Evolutionary conservation across 2,888 invertebrate species (phyloP).

Genomic region (Rhaphigaster nebulosa): DNA sequence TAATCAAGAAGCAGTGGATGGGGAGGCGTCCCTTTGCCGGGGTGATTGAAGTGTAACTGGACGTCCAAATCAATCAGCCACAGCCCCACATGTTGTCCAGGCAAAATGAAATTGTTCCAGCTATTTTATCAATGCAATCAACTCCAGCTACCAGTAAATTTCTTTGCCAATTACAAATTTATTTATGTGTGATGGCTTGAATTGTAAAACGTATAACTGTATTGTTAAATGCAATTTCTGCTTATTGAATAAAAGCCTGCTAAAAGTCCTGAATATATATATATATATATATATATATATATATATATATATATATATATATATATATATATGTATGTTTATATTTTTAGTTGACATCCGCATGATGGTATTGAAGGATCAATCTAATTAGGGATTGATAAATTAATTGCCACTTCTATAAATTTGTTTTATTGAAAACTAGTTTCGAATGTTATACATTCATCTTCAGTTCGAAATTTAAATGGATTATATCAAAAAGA

Average conservation of each 20-base stretch:
- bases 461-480: no score
- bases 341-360: no score
- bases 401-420: no score
- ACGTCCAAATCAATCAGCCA: slow-evolving; percentile 32
- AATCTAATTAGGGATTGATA: no score
- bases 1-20: background rate
- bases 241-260: background rate
- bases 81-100: slow-evolving; percentile 34
- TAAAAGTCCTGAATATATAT: no score
- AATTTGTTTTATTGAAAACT: no score
- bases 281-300: no score
- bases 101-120: slow-evolving; percentile 25
- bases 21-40: background rate
- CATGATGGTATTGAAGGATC: no score
- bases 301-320: no score
- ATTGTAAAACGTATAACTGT: background rate
- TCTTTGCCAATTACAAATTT: background rate
- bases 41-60: slow-evolving; percentile 32
- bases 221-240: background rate
- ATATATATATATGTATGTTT: no score
- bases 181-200: background rate
- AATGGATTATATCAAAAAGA: no score
- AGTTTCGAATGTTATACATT: no score
- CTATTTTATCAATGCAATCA: slow-evolving; percentile 42
- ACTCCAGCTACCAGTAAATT: slow-evolving; percentile 3